phyloP scores from a whole-genome alignment of 1,140 invertebrate genomes.

The Papilio glaucus region DNA sequence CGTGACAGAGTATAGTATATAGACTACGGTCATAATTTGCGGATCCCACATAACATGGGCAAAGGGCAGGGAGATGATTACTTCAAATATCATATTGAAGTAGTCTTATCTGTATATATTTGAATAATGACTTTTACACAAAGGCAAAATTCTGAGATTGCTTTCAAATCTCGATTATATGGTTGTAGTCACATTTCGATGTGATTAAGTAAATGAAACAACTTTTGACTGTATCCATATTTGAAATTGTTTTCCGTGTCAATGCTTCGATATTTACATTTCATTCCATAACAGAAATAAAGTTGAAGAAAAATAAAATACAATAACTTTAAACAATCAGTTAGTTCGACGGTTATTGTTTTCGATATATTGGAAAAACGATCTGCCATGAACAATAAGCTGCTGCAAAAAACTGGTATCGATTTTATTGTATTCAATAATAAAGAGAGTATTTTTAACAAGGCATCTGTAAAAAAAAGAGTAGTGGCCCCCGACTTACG shows the following conservation, averaged over 20 bases:
- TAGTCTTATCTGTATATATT: no score
- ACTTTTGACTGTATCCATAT: neutral
- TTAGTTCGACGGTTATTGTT: constrained; percentile 2
- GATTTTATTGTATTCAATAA: neutral
- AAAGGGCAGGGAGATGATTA: no score
- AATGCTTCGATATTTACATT: constrained; percentile 9
- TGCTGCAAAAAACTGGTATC: neutral
- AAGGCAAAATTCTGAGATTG: no score
- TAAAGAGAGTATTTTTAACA: neutral
- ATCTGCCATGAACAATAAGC: neutral
- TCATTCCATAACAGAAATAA: neutral
- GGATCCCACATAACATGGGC: no score
- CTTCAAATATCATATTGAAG: no score
- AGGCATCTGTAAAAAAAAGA: no score
- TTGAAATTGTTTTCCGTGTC: neutral
- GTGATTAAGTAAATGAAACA: neutral
- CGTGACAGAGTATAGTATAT: no score
- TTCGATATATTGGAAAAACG: constrained; percentile 4
- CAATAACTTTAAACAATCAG: constrained; percentile 15
- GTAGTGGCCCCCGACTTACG: no score
- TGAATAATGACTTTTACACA: no score
- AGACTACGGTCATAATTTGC: no score
- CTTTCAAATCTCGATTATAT: no score
- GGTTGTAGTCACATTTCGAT: neutral
- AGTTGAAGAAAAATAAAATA: neutral